These are phyloP conservation scores for Euphonia xanthogaster DNA, from an alignment of 2,797 vertebrate species.

Conservation along the genomic window DNA sequence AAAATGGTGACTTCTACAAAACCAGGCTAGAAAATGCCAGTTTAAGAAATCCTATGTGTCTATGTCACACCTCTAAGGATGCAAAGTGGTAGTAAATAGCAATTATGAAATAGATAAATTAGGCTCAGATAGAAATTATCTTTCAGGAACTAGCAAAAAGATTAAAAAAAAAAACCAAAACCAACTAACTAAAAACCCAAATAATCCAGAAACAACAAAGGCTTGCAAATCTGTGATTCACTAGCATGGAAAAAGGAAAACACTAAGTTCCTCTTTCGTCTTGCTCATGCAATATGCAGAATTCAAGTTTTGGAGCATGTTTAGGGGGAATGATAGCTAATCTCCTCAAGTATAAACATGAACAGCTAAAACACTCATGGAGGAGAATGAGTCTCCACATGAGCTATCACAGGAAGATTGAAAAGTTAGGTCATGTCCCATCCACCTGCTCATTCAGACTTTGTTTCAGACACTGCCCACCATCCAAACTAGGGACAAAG, in stretches of 20 bases:
- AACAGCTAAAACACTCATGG: not conserved
- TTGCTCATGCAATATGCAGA: not conserved
- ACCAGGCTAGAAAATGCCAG: not conserved
- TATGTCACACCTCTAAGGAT: not conserved
- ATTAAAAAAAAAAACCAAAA: rapidly evolving
- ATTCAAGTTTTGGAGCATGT: not conserved
- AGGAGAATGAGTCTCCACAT: not conserved
- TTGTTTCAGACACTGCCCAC: not conserved
- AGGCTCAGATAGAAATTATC: not conserved
- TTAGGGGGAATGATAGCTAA: not conserved
- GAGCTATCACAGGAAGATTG: not conserved
- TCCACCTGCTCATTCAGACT: not conserved
- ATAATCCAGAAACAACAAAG: not conserved
- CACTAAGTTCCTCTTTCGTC: not conserved
- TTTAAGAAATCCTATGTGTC: not conserved
- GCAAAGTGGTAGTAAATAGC: not conserved
- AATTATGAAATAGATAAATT: not conserved
- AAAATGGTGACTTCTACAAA: not conserved
- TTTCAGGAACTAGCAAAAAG: not conserved
- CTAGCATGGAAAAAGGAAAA: not conserved
- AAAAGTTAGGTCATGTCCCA: not conserved
- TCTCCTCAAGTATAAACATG: not conserved
- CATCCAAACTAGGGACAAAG: not conserved
- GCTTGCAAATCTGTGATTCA: not conserved
- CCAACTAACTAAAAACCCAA: not conserved